Evolutionary conservation across 1,140 invertebrate genomes (phyloP), one percentile per base, ranked within the genome.

Genomic region (Elymnias hypermnestra): DNA sequence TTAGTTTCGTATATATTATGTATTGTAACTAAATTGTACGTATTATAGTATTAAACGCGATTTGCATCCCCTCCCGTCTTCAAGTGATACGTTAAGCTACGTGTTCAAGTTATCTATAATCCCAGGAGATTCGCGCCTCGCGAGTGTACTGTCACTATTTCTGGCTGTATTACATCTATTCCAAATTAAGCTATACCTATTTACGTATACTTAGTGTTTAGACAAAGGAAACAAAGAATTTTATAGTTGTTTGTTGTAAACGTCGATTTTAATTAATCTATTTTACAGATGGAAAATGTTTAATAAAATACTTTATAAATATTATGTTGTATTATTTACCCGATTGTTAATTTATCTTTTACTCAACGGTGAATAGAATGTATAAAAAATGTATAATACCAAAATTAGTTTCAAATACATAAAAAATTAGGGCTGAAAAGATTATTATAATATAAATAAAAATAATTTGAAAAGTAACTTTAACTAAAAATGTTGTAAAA

Each of bases 171-270:
- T 72, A 63, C 58, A 59, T 57, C 23, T 47, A 52, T 52, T 39
- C 26, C 35, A 40, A 26, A 35, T 25, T 42, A 49, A 23, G 38
- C 69, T 68, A 58, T 62, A 78, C 71, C 68, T 78, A 81, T 70
- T 64, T 71, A 50, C 17, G 41, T 57, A 57, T 71, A 71, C 67
- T 68, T 73, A 78, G 65, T 65, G 47, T 81, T n/a, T 81, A 81
- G 69, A 65, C 31, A 47, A 47, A 63, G 52, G 54, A 70, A 70
- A 70, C 65, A 73, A 77, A 77, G 66, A 76, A 79, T 83, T 83
- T 83, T 83, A 83, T 81, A 83, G 74, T 77, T 81, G 75, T 79
- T 82, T 78, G 77, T 82, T 82, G 75, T 84, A 78, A 82, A 79
- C 75, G 75, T 82, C 75, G 68, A 73, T 84, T 82, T 76, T 78